phyloP scores from a whole-genome alignment of 2,888 invertebrate genomes.

The Sphinx pinastri region DNA sequence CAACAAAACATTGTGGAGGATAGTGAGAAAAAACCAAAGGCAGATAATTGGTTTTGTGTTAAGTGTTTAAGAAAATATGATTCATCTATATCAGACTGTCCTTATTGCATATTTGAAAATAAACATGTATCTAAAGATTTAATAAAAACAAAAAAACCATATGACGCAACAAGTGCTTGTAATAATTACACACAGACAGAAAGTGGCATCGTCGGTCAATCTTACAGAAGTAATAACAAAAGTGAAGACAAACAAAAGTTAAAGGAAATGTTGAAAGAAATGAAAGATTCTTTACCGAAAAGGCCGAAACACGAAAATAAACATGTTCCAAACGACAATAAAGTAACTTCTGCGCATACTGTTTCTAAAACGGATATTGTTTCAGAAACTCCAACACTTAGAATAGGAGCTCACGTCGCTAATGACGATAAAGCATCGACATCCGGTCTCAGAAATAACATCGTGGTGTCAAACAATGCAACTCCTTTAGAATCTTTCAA shows the following conservation, averaged over 20 bases:
- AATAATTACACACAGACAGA: conserved; percentile 60
- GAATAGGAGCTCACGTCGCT: conserved; percentile 56
- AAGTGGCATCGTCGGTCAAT: conserved; percentile 33
- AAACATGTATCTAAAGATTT: conserved; percentile 30
- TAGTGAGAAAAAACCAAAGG: background rate
- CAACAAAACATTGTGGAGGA: background rate
- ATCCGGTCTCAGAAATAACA: conserved; percentile 6
- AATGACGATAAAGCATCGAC: background rate
- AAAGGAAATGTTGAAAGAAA: conserved; percentile 89
- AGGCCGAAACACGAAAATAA: conserved; percentile 69
- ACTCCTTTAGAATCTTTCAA: conserved; percentile 3
- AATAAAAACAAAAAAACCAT: background rate
- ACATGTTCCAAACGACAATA: conserved; percentile 32
- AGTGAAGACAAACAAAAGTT: conserved; percentile 83
- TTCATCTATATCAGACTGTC: conserved; percentile 59
- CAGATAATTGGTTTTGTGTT: conserved; percentile 65
- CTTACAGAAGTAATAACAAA: conserved; percentile 35
- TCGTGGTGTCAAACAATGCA: background rate
- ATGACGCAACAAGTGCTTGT: conserved; percentile 36
- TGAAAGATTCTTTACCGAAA: conserved; percentile 89
- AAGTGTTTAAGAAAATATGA: conserved; percentile 69
- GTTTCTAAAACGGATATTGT: background rate
- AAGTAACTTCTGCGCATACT: background rate
- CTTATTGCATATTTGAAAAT: conserved; percentile 48
- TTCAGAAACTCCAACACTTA: conserved; percentile 68